Evolutionary conservation across 2,113 vertebrate genomes (phyloP).

Genomic region (Calonectris borealis): DNA sequence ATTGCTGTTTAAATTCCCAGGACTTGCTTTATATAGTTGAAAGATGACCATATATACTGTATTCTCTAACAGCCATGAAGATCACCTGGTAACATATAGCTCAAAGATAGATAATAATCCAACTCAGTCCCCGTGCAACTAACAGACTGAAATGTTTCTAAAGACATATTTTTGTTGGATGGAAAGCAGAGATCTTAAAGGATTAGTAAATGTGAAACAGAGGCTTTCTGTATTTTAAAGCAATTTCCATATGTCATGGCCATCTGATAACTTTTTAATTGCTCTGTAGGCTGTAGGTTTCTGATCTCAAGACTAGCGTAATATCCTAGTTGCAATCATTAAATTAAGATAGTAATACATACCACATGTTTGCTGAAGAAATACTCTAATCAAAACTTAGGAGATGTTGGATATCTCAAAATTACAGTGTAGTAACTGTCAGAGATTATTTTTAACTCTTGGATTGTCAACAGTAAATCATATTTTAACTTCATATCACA

Average conservation of each 20-base stretch:
- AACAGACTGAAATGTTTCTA: background rate
- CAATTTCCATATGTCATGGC: background rate
- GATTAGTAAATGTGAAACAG: background rate
- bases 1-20: background rate
- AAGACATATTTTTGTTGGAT: background rate
- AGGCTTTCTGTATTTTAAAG: background rate
- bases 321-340: background rate
- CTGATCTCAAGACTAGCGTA: background rate
- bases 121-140: background rate
- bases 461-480: background rate
- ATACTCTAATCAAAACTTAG: background rate
- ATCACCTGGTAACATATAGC: background rate
- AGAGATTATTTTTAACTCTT: background rate
- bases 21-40: background rate
- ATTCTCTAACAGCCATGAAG: background rate
- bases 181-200: background rate
- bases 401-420: background rate
- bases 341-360: background rate
- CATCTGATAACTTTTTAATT: slow-evolving; percentile 32
- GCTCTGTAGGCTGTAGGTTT: background rate
- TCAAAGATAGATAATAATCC: background rate
- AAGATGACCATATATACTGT: background rate
- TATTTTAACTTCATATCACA: background rate
- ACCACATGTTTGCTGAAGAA: background rate
- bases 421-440: background rate